phyloP scores from a whole-genome alignment of 1,140 invertebrate genomes.

The Artemia franciscana region DNA sequence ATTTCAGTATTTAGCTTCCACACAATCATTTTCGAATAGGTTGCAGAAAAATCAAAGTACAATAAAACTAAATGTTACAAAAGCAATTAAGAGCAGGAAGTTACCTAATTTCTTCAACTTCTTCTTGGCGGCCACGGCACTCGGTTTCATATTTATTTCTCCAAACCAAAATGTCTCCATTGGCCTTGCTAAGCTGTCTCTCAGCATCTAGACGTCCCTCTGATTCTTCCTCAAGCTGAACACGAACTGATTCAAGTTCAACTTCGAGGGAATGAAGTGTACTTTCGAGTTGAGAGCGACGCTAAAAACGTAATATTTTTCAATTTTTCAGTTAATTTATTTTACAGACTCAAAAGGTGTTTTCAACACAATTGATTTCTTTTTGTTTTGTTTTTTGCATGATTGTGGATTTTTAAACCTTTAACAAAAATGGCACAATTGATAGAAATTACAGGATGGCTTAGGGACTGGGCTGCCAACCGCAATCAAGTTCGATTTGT shows the following conservation, averaged over 20 bases:
- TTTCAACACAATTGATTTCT: constrained; percentile 1
- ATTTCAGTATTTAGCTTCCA: too few relatives aligned
- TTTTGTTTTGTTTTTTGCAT: constrained; percentile 5
- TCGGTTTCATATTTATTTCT: constrained; percentile 80
- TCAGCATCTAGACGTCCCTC: constrained; percentile 82
- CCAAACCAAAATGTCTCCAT: constrained; percentile 64
- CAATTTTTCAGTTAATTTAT: neutral
- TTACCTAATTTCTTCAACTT: constrained; percentile 68
- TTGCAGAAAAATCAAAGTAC: too few relatives aligned
- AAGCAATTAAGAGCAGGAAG: too few relatives aligned
- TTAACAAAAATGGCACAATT: too few relatives aligned
- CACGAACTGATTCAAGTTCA: constrained; percentile 72
- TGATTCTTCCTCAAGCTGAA: constrained; percentile 83
- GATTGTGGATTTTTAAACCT: too few relatives aligned
- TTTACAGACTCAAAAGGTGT: neutral
- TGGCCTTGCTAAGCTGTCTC: constrained; percentile 73
- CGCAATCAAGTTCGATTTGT: too few relatives aligned
- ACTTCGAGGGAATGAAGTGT: constrained; percentile 68
- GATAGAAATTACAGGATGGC: too few relatives aligned
- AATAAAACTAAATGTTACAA: too few relatives aligned
- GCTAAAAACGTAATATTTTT: constrained; percentile 20
- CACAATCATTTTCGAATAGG: too few relatives aligned
- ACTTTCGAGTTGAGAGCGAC: constrained; percentile 63
- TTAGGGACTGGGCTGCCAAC: too few relatives aligned
- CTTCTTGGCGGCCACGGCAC: constrained; percentile 63